Evolutionary conservation across 2,888 invertebrate genomes (phyloP), one percentile per base, ranked within the genome.

Genomic region (Unio pictorum): DNA sequence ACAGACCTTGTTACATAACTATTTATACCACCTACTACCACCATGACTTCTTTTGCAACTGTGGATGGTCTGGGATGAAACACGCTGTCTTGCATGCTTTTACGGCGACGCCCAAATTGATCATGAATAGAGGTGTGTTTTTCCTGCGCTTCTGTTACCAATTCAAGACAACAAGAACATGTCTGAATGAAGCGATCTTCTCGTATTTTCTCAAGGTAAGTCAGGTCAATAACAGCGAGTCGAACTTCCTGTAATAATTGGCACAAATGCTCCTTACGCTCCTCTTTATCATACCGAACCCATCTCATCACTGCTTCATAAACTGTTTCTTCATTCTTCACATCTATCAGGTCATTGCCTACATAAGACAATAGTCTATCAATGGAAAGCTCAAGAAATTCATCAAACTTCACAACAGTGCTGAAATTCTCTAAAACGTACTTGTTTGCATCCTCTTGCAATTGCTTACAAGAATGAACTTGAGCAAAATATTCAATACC

Each of bases 401-500:
- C 90, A 60, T 89, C 88, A 71, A 80, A 81, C 56, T 89, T 87
- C 15, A 87, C 85, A 34, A 89, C 84, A 28, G 69, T 68, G 45
- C 84, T 84, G 73, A 90, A 90, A 74, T 90, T 89, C 64, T 90
- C 89, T 58, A 89, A 69, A 17, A 84, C 84, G 77, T 79, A 88
- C 59, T 86, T 79, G 68, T 84, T 81, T 20, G 89, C 84, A 66
- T 85, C 81, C 6, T 83, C 77, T 71, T 86, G 85, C 17, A 90
- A 81, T 58, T 83, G 76, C 45, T 78, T 74, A 72, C 90, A 88
- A 45, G 86, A 83, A 79, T 90, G 89, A 58, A 89, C 72, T 45
- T 86, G 84, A 63, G 90, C 89, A 76, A 90, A 89, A 67, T 84
- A 76, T 71, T 89, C 88, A 66, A 90, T 88, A 45, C 89, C 89